A percentile compares a stretch with the other conserved stretches of the same genome.
Evolutionary conservation across 1,140 invertebrate species (phyloP).

Genomic region (Lineus longissimus): DNA sequence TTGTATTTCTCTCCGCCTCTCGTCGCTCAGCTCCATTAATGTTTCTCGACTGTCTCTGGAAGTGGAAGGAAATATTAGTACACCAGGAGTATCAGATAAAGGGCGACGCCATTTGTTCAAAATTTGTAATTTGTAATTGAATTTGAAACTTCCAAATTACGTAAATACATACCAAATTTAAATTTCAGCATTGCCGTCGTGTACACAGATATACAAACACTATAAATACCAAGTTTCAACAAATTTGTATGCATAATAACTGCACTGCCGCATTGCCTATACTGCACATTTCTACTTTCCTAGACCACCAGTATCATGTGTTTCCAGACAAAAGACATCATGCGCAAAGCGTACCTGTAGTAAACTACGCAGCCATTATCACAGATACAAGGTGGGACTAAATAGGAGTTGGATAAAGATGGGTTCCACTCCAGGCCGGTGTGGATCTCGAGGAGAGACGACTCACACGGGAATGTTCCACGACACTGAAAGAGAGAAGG

Average conservation of each 20-base stretch:
- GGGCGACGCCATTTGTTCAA: too few species aligned
- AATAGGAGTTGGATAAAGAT: constrained; percentile 51
- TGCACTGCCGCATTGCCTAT: too few species aligned
- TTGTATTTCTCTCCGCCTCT: constrained; percentile 63
- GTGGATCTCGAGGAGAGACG: constrained; percentile 60
- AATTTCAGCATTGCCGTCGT: too few species aligned
- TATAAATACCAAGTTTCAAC: too few species aligned
- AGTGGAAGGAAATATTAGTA: constrained; percentile 21
- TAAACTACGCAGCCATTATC: constrained; percentile 62
- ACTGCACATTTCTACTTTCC: too few species aligned
- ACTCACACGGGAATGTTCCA: constrained; percentile 60
- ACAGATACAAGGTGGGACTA: constrained; percentile 56
- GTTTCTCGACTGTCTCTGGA: constrained; percentile 65
- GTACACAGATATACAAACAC: too few species aligned
- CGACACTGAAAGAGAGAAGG: constrained; percentile 45
- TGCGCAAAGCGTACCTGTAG: constrained; percentile 57
- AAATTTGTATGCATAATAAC: too few species aligned
- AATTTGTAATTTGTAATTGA: too few species aligned
- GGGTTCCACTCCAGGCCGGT: constrained; percentile 61
- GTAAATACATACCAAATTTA: too few species aligned
- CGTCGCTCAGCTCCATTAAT: constrained; percentile 59
- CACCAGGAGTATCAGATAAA: background rate
- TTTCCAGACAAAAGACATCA: too few species aligned
- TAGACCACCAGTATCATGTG: too few species aligned
- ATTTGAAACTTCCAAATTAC: too few species aligned